phyloP scores from a whole-genome alignment of 2,888 invertebrate genomes.

The Syritta pipiens region DNA sequence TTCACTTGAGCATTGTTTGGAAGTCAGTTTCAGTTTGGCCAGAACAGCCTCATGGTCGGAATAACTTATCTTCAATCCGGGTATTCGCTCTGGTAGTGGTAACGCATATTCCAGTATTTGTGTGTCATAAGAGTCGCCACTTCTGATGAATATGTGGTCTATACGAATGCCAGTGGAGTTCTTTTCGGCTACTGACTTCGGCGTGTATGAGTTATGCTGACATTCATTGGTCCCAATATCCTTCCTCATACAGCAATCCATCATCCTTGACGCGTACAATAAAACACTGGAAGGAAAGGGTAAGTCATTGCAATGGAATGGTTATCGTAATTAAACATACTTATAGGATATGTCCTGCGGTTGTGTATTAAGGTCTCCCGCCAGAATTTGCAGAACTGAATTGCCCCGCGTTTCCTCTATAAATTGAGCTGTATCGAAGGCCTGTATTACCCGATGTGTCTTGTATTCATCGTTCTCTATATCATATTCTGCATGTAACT shows the following conservation, averaged over 20 bases:
- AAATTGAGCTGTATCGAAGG: slow-evolving; percentile 96
- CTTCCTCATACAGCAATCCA: slow-evolving; percentile 79
- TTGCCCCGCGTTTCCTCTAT: slow-evolving; percentile 89
- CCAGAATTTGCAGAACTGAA: slow-evolving; percentile 91
- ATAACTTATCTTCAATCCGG: slow-evolving; percentile 86
- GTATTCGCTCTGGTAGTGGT: slow-evolving; percentile 87
- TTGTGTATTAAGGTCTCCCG: slow-evolving; percentile 96
- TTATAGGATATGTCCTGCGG: slow-evolving; percentile 91
- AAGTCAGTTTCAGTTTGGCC: slow-evolving; percentile 79
- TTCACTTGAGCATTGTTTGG: slow-evolving; percentile 35
- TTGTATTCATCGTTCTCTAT: slow-evolving; percentile 91
- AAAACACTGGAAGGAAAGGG: slow-evolving; percentile 79
- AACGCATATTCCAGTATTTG: slow-evolving; percentile 82
- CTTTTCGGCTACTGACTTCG: slow-evolving; percentile 81
- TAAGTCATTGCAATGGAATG: no score
- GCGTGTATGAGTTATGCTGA: slow-evolving; percentile 89
- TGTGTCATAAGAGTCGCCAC: slow-evolving; percentile 76
- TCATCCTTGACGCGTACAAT: slow-evolving; percentile 81
- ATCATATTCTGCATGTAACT: slow-evolving; percentile 97
- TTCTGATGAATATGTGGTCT: slow-evolving; percentile 90
- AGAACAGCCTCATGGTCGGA: slow-evolving; percentile 95
- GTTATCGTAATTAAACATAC: slow-evolving; percentile 75
- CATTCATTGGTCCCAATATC: slow-evolving; percentile 88
- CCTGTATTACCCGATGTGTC: slow-evolving; percentile 95
- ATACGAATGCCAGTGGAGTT: slow-evolving; percentile 90